phyloP scores from a whole-genome alignment of 2,797 vertebrate species.

The Moxostoma hubbsi region DNA sequence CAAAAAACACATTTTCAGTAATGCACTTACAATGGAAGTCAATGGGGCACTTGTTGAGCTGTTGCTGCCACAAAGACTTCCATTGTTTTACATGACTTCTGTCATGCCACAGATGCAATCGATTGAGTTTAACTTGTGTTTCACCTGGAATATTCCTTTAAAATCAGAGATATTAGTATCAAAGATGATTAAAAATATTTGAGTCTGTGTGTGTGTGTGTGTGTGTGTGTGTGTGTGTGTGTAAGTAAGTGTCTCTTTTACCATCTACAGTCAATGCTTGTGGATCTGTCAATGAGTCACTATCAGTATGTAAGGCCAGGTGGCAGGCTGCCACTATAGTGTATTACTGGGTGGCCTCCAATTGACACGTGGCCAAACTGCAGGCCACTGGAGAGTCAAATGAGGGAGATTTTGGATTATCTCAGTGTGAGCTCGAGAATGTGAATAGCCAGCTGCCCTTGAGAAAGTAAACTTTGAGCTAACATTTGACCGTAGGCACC shows the following conservation, averaged over 20 bases:
- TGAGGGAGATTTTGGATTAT: slow-evolving; percentile 43
- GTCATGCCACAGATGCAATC: too few relatives aligned
- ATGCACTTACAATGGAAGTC: too few relatives aligned
- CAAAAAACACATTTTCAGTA: too few relatives aligned
- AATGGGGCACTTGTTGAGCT: too few relatives aligned
- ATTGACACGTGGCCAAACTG: slow-evolving; percentile 15
- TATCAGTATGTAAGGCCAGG: slow-evolving; percentile 34
- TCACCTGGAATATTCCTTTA: background rate
- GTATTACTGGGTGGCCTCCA: slow-evolving; percentile 9
- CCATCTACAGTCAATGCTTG: slow-evolving; percentile 47
- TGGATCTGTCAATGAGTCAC: slow-evolving; percentile 16
- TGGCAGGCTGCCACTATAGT: slow-evolving; percentile 17
- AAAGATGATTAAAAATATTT: background rate
- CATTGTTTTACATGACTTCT: too few relatives aligned
- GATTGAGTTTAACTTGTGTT: too few relatives aligned
- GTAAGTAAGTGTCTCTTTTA: slow-evolving; percentile 15
- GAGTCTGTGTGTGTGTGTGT: background rate
- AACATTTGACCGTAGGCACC: slow-evolving; percentile 33
- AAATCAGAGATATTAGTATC: background rate
- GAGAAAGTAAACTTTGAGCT: slow-evolving; percentile 19
- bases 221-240: background rate
- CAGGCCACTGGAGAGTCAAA: slow-evolving; percentile 1
- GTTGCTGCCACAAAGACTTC: too few relatives aligned
- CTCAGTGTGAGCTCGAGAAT: slow-evolving; percentile 31
- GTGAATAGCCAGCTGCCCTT: slow-evolving; percentile 16